Evolutionary conservation across 2,797 vertebrate species (phyloP), one percentile per base, ranked within the genome.

Genomic region (Sebastes aleutianus): DNA sequence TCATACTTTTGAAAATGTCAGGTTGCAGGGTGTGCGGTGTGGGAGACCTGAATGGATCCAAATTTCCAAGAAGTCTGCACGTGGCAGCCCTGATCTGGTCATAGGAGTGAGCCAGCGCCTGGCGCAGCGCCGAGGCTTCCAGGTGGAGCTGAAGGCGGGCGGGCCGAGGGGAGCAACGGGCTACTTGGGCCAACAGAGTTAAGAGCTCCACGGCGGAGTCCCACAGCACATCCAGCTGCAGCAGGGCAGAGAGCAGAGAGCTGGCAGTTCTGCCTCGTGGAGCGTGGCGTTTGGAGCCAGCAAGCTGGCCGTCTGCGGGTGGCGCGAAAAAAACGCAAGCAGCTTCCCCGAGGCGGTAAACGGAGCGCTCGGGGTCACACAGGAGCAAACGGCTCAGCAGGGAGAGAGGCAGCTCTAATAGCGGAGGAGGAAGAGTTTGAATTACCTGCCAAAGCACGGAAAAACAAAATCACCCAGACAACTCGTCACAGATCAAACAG

Each of bases 371-470:
- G 0, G 94, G 85, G 50, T 98, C 96, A 18, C 90, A 96, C 66
- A 98, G 92, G 56, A 96, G 94, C 26, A 99, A 88, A 47, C 92
- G 96, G 87, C 96, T 95, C 80, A 99, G 93, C 70, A 99, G 95
- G 81, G 96, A 96, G 76, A 99, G 79, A 14, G 97, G 97, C 84
- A 97, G 90, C 89, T 98, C 96, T 0, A 96, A 91, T 6, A 93
- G 93, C 0, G 71, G 75, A 61, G 94, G 78, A 0, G 96, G 94
- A 83, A 97, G 93, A 65, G 83, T 76, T 85, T 95, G 93, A 78
- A 97, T 97, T 77, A 96, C 96, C 98, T 99, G 92, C 58, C 61
- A 87, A 88, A 86, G 61, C 47, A 80, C 9, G 20, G 20, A 78
- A 90, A 83, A 83, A 79, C n/a, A 74, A 34, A 85, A 88, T 73